Evolutionary conservation across 2,888 invertebrate species (phyloP).

Genomic region (Teleiodes luculella): DNA sequence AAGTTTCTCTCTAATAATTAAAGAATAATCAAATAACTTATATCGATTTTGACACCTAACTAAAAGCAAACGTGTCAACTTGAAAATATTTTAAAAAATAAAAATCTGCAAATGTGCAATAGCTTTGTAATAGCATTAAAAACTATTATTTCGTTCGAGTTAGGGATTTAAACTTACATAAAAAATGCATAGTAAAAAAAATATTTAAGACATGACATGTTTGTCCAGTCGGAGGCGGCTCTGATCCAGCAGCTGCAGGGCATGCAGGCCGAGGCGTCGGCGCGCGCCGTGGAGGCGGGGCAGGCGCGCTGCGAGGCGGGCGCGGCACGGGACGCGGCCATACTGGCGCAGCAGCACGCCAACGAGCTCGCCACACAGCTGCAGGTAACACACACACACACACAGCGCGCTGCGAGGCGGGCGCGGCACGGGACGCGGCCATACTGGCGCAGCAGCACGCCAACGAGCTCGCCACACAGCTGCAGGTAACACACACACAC

Average conservation of each 20-base stretch:
- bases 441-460: conserved; percentile 73
- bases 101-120: too few species aligned
- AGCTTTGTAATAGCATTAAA: too few species aligned
- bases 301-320: conserved; percentile 71
- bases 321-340: conserved; percentile 55
- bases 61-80: too few species aligned
- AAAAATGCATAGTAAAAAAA: too few species aligned
- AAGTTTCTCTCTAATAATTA: too few species aligned
- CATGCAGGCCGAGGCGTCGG: conserved; percentile 61
- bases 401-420: conserved; percentile 65
- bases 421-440: conserved; percentile 52
- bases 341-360: conserved; percentile 72
- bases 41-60: too few species aligned
- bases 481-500: conserved; percentile 47
- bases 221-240: conserved; percentile 49
- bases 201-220: not conserved
- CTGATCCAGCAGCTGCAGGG: conserved; percentile 65
- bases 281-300: conserved; percentile 53
- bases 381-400: conserved; percentile 44
- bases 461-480: conserved; percentile 65
- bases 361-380: conserved; percentile 69
- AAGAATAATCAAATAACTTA: too few species aligned
- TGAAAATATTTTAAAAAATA: too few species aligned
- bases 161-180: too few species aligned
- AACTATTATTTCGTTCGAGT: too few species aligned